These are phyloP conservation scores for Pristiophorus japonicus DNA, from an alignment of 2,113 vertebrate genomes.

Conservation along the genomic window DNA sequence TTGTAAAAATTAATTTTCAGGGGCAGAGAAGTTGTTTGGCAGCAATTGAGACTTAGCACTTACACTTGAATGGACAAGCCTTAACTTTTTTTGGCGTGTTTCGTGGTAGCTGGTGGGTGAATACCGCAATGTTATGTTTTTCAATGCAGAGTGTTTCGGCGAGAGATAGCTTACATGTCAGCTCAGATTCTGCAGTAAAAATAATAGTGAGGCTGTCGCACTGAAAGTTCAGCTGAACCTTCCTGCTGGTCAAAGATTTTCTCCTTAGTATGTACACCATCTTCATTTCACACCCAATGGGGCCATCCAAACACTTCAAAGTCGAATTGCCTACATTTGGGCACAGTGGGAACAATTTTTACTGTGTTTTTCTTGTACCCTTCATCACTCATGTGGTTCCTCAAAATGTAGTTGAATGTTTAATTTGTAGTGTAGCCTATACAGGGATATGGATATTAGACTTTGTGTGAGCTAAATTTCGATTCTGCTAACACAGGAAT, in stretches of 20 bases:
- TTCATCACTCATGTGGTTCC: neutral
- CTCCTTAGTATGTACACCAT: neutral
- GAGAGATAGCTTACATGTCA: too few relatives aligned
- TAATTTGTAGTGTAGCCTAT: neutral
- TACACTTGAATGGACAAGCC: too few relatives aligned
- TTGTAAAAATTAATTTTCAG: too few relatives aligned
- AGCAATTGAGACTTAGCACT: too few relatives aligned
- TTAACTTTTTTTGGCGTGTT: too few relatives aligned
- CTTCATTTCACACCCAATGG: neutral
- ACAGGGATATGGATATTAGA: neutral
- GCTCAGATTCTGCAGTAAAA: too few relatives aligned
- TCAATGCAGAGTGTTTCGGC: too few relatives aligned
- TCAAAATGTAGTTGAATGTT: neutral
- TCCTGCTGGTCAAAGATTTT: neutral
- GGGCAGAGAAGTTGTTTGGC: too few relatives aligned
- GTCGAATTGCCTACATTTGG: neutral
- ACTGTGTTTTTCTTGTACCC: neutral
- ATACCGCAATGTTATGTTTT: too few relatives aligned
- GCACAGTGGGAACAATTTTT: neutral
- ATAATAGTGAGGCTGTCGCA: too few relatives aligned
- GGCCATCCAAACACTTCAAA: neutral
- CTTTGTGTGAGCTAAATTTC: too few relatives aligned
- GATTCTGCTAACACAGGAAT: neutral
- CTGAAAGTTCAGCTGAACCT: neutral
- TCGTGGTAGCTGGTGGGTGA: too few relatives aligned